Base-by-base conservation (phyloP, 2,888 invertebrate species). In the Proisotoma minuta region DNA sequence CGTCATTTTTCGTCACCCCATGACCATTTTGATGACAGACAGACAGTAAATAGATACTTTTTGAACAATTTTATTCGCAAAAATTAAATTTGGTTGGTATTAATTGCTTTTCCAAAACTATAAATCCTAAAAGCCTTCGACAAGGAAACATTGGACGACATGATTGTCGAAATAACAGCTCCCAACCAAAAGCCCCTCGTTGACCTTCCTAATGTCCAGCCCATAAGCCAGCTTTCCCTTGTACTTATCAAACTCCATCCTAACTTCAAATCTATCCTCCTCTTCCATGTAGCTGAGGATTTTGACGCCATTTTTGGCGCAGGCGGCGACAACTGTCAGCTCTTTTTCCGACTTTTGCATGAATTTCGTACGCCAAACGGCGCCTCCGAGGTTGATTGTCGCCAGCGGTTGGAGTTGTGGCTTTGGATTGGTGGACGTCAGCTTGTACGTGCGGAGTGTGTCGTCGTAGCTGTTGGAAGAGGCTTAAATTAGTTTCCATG, bases 111-210 rank as follows among this genome's bases (percentile, higher is more conserved):
- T n/a, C n/a, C n/a, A n/a, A n/a, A n/a, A n/a, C n/a, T n/a, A n/a
- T n/a, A n/a, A n/a, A n/a, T n/a, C n/a, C n/a, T n/a, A n/a, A n/a
- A n/a, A n/a, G n/a, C n/a, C n/a, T n/a, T n/a, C n/a, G n/a, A n/a
- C n/a, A n/a, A n/a, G n/a, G 23, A 51, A 27, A 54, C 22, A 18
- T 4, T 54, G 53, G n/a, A 54, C 22, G 23, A 54, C 53, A 15
- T 73, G 63, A 57, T 67, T 70, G 59, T 73, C 73, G 63, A 71
- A 73, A 53, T 71, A 73, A 34, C 71, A 68, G 12, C 69, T 65
- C 3, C 63, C 68, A 23, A 73, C 56, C 0, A 60, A 66, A 26
- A 57, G 62, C 10, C 53, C 53, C 12, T 51, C 49, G 10, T 56
- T n/a, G 24, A 67, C 57, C 12, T 47, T 12, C 43, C 57, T 56